Evolutionary conservation across 2,888 invertebrate species (phyloP), one percentile per base, ranked within the genome.

Genomic region (Actias luna): DNA sequence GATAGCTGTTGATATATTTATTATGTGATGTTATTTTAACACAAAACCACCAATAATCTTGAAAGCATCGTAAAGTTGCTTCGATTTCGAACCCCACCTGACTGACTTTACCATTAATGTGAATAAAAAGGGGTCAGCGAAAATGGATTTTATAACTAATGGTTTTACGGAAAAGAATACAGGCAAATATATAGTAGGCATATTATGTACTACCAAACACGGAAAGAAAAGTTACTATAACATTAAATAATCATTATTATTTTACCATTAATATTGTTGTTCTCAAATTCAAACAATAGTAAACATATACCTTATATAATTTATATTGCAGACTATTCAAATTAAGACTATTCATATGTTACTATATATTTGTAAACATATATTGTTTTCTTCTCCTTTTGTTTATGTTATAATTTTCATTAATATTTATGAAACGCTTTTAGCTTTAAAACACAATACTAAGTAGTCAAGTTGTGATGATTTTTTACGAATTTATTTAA

Each of bases 131-230:
- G 46, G 46, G 25, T 50, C 25, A 50, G 46, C 46, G 25, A 22
- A 25, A 50, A 25, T 50, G 46, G 46, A 50, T 50, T 46, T 50
- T 50, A 50, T 50, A 50, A 50, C 46, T 50, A 50, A 50, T 50
- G 46, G 46, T 50, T 50, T 25, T 25, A 25, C 22, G 46, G 22
- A 25, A 50, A 50, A 25, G 46, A 50, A 8, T 50, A 50, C 22
- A 50, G 46, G 25, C 12, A 50, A 50, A 50, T 50, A 50, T 50
- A 12, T 50, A 16, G 46, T 22, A 22, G 25, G 12, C 25, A 50
- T 25, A 25, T 22, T 50, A 25, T 50, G 25, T 25, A 12, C 3
- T 12, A 50, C 12, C 25, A 50, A 50, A 42, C 7, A 8, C n/a
- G 42, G 42, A 42, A 42, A 18, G 18, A 42, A 42, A 42, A 18